Base-by-base conservation (phyloP, 2,113 vertebrate species). In the Myotis lucifugus region DNA sequence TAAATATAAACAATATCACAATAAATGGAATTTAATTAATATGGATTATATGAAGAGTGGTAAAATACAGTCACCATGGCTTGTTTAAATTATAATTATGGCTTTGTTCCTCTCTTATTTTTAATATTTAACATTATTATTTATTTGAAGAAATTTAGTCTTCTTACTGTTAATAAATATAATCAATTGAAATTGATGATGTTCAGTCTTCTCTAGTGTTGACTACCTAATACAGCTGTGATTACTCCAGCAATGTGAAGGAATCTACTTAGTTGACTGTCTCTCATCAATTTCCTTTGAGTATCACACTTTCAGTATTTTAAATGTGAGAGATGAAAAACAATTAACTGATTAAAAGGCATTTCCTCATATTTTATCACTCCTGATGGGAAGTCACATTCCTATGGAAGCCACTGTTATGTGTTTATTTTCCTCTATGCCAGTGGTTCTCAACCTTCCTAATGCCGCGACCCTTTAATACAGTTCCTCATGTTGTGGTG, bases 61-160 rank as follows among this genome's bases (percentile, higher is more conserved):
- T 73, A 15, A 85, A 67, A 88, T 83, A 54, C 29, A 11, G 85
- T 97, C 77, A 95, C 82, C 67, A 91, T 83, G 37, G 25, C 46
- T 95, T 77, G 3, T 85, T 92, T 94, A 95, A 93, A 95, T 97
- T 88, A 73, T 46, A 56, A 46, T 88, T 83, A 88, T 12, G 86
- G 61, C 13, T 79, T 90, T 86, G 8, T 61, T 74, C 88, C 82
- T 94, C 66, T 83, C 70, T 94, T 19, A 17, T 87, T 97, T 85
- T 83, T 67, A 23, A 87, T 97, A 74, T 76, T 88, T 78, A 61
- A 34, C 12, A 37, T 12, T 90, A 34, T 97, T 95, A 96, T 52
- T 95, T 94, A 96, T 66, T 76, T 93, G 82, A 83, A 95, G 92
- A 96, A 40, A 92, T 61, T 94, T 89, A 32, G 46, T 94, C 93